Conservation (phyloP, 1,140 invertebrate genomes). For the Drosophila mojavensis region DNA sequence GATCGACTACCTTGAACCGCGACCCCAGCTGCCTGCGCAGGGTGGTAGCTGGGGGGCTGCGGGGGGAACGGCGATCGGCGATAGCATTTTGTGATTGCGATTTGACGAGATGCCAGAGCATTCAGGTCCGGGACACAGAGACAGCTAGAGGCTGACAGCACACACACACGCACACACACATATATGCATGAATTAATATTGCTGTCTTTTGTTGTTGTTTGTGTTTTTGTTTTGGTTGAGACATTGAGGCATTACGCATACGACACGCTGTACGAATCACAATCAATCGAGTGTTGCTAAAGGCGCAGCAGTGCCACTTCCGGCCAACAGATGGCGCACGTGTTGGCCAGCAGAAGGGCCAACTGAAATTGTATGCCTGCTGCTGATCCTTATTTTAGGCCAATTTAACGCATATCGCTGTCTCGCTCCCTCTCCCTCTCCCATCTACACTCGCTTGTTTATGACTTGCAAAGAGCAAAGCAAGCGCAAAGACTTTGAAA, state of each 20-base stretch:
- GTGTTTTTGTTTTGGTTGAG: background rate
- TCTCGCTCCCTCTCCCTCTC: background rate
- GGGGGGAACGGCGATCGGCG: slow-evolving; percentile 5
- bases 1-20: slow-evolving; percentile 51
- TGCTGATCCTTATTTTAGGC: slow-evolving; percentile 37
- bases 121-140: slow-evolving; percentile 18
- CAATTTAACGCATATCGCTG: slow-evolving; percentile 22
- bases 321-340: background rate
- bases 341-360: slow-evolving; percentile 2
- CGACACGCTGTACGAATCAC: slow-evolving; percentile 13
- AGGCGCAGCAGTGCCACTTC: background rate
- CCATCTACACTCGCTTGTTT: background rate
- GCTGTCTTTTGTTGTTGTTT: too few species aligned
- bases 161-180: slow-evolving; percentile 15
- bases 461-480: background rate
- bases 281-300: slow-evolving; percentile 9
- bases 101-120: slow-evolving; percentile 41
- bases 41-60: background rate
- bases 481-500: slow-evolving; percentile 31
- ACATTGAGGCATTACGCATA: slow-evolving; percentile 20
- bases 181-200: background rate
- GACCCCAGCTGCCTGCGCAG: slow-evolving; percentile 20
- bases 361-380: slow-evolving; percentile 31
- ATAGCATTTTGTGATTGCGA: slow-evolving; percentile 24
- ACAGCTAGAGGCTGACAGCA: background rate